Conservation (phyloP, 1,140 invertebrate genomes). For the Drosophila asahinai region DNA sequence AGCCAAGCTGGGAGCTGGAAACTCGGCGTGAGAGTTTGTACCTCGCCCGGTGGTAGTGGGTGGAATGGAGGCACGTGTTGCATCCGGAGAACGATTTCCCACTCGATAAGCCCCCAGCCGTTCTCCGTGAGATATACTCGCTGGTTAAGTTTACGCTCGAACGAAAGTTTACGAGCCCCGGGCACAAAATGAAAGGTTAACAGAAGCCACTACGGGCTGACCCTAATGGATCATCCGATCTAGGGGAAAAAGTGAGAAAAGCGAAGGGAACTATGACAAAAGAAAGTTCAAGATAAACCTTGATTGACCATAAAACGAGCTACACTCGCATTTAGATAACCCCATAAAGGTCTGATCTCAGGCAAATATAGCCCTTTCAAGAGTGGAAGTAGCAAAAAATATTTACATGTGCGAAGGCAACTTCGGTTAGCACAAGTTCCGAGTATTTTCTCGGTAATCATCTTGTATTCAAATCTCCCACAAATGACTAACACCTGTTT, state of each 20-base stretch:
- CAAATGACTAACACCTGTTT: constrained; percentile 46
- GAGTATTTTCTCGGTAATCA: constrained; percentile 22
- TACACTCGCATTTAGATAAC: neutral
- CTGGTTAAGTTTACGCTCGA: constrained; percentile 16
- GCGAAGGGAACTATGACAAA: constrained; percentile 25
- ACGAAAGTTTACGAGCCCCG: constrained; percentile 48
- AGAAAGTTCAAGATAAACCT: constrained; percentile 52
- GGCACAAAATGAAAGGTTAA: constrained; percentile 35
- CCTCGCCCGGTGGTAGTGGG: constrained; percentile 17
- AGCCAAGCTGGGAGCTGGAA: constrained; percentile 1
- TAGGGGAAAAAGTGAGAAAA: constrained; percentile 23
- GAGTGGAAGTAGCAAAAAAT: neutral
- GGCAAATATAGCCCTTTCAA: neutral
- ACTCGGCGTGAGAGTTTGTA: constrained; percentile 59
- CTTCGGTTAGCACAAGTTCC: constrained; percentile 2
- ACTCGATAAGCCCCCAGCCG: constrained; percentile 28
- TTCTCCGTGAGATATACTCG: constrained; percentile 18
- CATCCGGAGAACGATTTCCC: constrained; percentile 27
- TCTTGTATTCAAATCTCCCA: constrained; percentile 5
- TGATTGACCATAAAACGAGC: constrained; percentile 47
- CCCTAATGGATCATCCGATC: constrained; percentile 59
- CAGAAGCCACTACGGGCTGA: constrained; percentile 33
- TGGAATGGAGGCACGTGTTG: constrained; percentile 53
- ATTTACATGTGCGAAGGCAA: neutral
- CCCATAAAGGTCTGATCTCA: neutral